Evolutionary conservation across 2,797 vertebrate species (phyloP), one percentile per base, ranked within the genome.

Genomic region (Phrynocephalus forsythii): DNA sequence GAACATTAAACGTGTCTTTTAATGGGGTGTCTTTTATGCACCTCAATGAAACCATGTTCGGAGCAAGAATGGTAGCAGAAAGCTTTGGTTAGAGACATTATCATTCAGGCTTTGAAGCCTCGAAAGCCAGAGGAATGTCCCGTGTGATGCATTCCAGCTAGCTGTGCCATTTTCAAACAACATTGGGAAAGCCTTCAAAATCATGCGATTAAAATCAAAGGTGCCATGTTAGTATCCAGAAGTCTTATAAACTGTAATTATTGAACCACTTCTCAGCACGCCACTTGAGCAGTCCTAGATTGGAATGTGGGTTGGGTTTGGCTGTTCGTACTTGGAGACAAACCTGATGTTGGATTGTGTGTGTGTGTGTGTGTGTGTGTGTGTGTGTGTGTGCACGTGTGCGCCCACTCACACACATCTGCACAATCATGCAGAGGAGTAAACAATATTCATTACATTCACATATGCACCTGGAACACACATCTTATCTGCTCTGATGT

Each of bases 21-120:
- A n/a, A 44, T 7, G 38, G 8, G 22, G 18, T 44, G 16, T 44
- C 22, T 75, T 44, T 24, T 30, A 11, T 91, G 92, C 94, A 93
- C 91, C 93, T 92, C 90, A 95, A 92, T 91, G 67, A 84, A 94
- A 92, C 92, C 92, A 94, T 91, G 91, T 93, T 92, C 89, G 93
- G 91, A 93, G 93, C 89, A 93, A 89, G 89, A 81, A 90, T 91
- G 15, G 48, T 18, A 84, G 10, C 0, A 0, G 16, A 56, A 79
- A 24, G 13, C 22, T 3, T 0, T 0, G 0, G 68, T 18, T 30
- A 79, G 87, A 11, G 38, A 28, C 38, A 63, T 13, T 16, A 30
- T 85, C 84, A n/a, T 60, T 9, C 85, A 83, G 73, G 22, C 22
- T 48, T 4, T 80, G 85, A 90, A 48, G 89, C 88, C 69, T 6